Base-by-base conservation (phyloP, 2,888 invertebrate genomes). In the Pandemis corylana region DNA sequence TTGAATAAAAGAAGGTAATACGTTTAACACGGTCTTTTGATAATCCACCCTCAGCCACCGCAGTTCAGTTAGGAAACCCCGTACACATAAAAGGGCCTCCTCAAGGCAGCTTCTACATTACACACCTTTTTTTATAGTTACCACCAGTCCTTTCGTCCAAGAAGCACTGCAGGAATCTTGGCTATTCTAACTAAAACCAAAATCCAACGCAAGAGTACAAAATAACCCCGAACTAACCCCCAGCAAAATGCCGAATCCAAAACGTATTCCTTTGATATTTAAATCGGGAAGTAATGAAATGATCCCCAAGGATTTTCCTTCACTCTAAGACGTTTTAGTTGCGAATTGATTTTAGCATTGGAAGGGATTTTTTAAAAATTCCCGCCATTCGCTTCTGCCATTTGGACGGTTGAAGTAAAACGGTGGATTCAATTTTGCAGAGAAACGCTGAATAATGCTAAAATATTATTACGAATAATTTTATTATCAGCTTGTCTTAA, bases 201-300 rank as follows among this genome's bases (percentile, higher is more conserved):
- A 36, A 36, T 36, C 28, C 28, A 59, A 28, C 28, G 9, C 28
- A 5, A 59, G 28, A 59, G 28, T 28, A 28, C 20, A 59, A 59
- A 53, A 15, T 53, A 7, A 53, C 15, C 20, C 5, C 36, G 15
- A 67, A 67, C 67, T 67, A 67, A n/a, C 51, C 53, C 12, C 53
- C 46, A 13, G 41, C 51, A 41, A 67, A 67, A 49, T 53, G 13
- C 12, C 53, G 53, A 9, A 41, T 67, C 53, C 67, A 51, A 84
- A 89, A 90, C 89, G 81, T 90, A 90, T 90, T 90, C 90, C 87
- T 90, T 90, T 90, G 90, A 90, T 87, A 90, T 90, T 90, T 85
- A 90, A 90, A 90, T 90, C 84, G 82, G 81, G 78, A 82, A 82
- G 72, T 89, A 90, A 90, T 89, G 89, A 89, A 87, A 89, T 87